Evolutionary conservation across 1,140 invertebrate species (phyloP), one percentile per base, ranked within the genome.

Genomic region (fruit fly (Drosophila melanogaster)): DNA sequence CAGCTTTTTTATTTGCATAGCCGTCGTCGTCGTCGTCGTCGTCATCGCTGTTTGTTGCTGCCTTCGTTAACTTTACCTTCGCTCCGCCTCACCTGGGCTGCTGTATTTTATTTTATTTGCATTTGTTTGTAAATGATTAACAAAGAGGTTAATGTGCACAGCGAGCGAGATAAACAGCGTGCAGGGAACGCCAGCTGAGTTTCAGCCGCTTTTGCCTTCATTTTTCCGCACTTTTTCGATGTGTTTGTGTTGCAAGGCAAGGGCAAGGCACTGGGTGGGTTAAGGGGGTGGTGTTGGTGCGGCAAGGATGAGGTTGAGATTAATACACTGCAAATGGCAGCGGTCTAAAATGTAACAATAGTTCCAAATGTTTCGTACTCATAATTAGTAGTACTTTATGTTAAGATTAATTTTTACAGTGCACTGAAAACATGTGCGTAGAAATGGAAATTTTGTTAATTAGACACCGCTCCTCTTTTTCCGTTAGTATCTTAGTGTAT

Each of bases 101-200:
- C 59, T 86, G 54, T 86, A 64, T 79, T 89, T 89, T 89, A 84
- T 89, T 84, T 87, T 79, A 84, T 87, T 87, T 89, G 79, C 83
- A 87, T 87, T 90, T 87, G 83, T 87, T 87, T 89, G 81, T 84
- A 89, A 87, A 87, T 87, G 84, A 87, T 87, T 87, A 89, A 90
- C 75, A 87, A 90, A 90, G 83, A 87, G 83, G 84, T 87, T 87
- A 89, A 90, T 90, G 84, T 87, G 83, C 75, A 83, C 64, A 56
- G 56, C 61, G 77, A 58, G 53, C 55, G 49, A 67, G 71, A 75
- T 71, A 81, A 78, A 70, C 67, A 84, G 81, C 78, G 51, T 74
- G 58, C 54, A 57, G 74, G 70, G 58, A 61, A 47, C 22, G 51
- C 71, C 62, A 70, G 59, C 71, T 64, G 56, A 65, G 67, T 54